Percentiles rank a stretch among this genome's conserved stretches.
Conservation (phyloP, 1,140 invertebrate genomes). For the Drosophila suzukii region DNA sequence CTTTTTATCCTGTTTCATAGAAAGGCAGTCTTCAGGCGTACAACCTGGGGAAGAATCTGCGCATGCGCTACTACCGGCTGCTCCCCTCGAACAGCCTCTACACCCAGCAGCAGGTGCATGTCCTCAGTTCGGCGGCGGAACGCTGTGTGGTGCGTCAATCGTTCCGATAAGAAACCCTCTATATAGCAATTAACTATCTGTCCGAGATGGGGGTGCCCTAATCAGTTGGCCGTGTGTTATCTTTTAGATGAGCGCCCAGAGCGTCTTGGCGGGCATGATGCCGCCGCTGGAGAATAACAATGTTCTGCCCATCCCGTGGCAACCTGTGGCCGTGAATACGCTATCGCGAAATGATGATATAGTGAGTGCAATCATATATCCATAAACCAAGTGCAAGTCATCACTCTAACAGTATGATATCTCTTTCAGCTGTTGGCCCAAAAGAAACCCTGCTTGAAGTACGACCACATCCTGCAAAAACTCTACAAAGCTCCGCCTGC, state of each 20-base stretch:
- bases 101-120: conserved; percentile 87
- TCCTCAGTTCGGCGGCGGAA: conserved; percentile 92
- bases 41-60: conserved; percentile 90
- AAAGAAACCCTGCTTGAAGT: conserved; percentile 88
- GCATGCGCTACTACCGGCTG: conserved; percentile 88
- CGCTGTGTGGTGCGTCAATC: conserved; percentile 87
- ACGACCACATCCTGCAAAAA: conserved; percentile 87
- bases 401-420: conserved; percentile 1
- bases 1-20: conserved; percentile 85
- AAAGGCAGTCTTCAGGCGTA: conserved; percentile 91
- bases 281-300: conserved; percentile 89
- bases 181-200: conserved; percentile 31
- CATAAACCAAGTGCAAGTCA: conserved; percentile 7
- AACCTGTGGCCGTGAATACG: conserved; percentile 94
- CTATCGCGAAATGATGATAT: conserved; percentile 88
- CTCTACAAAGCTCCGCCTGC: conserved; percentile 81
- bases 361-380: conserved; percentile 85
- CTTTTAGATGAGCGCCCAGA: conserved; percentile 91
- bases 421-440: conserved; percentile 86
- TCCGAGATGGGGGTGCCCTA: conserved; percentile 57
- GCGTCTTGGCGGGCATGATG: conserved; percentile 93
- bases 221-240: conserved; percentile 73
- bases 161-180: conserved; percentile 19
- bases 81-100: conserved; percentile 87
- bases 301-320: conserved; percentile 92